Base-by-base conservation (phyloP, 2,888 invertebrate genomes). In the Linnaemya vulpina region DNA sequence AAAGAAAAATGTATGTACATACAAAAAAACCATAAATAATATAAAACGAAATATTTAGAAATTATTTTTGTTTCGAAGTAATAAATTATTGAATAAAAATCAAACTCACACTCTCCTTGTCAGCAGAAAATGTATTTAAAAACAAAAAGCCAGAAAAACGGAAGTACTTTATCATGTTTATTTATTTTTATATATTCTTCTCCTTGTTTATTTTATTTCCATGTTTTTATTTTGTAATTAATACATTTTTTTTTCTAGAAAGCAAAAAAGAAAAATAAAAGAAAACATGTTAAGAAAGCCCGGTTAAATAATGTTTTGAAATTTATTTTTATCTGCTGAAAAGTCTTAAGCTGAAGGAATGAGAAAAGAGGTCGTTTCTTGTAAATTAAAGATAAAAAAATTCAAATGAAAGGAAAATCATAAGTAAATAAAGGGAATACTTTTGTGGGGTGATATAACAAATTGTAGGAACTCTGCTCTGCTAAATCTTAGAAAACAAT, bases 151-250 rank as follows among this genome's bases (percentile, higher is more conserved):
- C 38, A 65, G 55, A 46, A 65, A 75, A 76, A 70, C 82, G 82
- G 82, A 82, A 82, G 76, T 76, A 65, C 82, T 82, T 82, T 82
- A 82, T 82, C 82, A 71, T 70, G 35, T 76, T 15, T 17, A n/a
- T 51, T 51, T 20, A 20, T 51, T 76, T 82, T 63, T 38, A 15
- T 55, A 35, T 35, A 63, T 63, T 10, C 1, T 67, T 74, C 49
- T 65, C 40, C 60, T n/a, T 58, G 40, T 58, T 11, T 15, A 22
- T 35, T 11, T 17, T 11, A 11, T 80, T 60, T 60, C 67, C 35
- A 60, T 75, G 38, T 63, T 67, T 71, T 76, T 65, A 70, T 70
- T 76, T 65, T 82, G 71, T 76, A 82, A 76, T 71, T 76, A 82
- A 82, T 76, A 82, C 62, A 62, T 75, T 65, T 58, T 53, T 55